Percentiles rank a stretch among this genome's conserved stretches.
phyloP scores from a whole-genome alignment of 2,888 invertebrate genomes.

The Drosophila anomalipes region DNA sequence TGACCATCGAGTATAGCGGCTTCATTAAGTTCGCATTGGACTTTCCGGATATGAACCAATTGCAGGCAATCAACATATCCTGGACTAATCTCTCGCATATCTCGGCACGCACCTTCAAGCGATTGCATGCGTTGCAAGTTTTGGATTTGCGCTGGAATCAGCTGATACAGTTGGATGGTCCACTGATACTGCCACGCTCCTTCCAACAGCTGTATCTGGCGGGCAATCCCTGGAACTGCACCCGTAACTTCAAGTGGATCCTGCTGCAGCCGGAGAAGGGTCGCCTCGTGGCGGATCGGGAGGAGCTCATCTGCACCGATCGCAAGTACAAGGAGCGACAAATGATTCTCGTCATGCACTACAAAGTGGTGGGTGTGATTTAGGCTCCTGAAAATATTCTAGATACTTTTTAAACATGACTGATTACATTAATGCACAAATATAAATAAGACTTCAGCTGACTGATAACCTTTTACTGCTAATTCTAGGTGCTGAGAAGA shows the following conservation, averaged over 20 bases:
- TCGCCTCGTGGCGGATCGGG: conserved; percentile 79
- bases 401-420: too few species aligned
- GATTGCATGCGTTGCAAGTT: conserved; percentile 75
- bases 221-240: conserved; percentile 85
- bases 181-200: conserved; percentile 73
- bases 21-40: conserved; percentile 79
- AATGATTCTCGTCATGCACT: conserved; percentile 83
- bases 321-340: conserved; percentile 83
- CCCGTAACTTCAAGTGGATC: conserved; percentile 84
- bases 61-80: conserved; percentile 84
- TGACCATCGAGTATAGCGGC: conserved; percentile 83
- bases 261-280: conserved; percentile 78
- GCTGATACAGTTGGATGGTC: conserved; percentile 82
- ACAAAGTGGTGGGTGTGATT: conserved; percentile 77
- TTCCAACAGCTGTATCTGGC: conserved; percentile 82
- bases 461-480: not conserved
- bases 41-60: conserved; percentile 82
- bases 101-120: conserved; percentile 80
- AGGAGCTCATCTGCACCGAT: conserved; percentile 82
- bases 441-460: not conserved
- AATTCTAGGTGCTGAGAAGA: conserved; percentile 28
- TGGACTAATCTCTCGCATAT: conserved; percentile 84
- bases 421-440: too few species aligned
- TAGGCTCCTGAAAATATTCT: not conserved
- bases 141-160: conserved; percentile 85